These are phyloP conservation scores for Lottia gigantea DNA, from an alignment of 2,888 invertebrate genomes.

Conservation along the genomic window DNA sequence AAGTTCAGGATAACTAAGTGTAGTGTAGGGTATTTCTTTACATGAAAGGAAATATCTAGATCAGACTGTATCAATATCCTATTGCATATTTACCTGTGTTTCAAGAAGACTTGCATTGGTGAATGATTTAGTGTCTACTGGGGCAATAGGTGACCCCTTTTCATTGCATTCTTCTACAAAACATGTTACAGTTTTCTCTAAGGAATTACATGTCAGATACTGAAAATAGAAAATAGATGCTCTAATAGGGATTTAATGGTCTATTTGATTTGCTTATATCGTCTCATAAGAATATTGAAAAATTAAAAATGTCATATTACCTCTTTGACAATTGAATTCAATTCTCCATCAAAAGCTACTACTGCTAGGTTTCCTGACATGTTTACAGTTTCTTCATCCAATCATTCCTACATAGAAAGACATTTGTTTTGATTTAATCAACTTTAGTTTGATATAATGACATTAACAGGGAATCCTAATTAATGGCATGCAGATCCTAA, in stretches of 20 bases:
- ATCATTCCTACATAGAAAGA: not conserved
- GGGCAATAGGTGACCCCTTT: constrained; percentile 60
- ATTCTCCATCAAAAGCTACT: constrained; percentile 66
- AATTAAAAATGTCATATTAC: constrained; percentile 34
- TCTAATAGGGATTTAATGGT: no score
- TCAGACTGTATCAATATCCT: no score
- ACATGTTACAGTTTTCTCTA: constrained; percentile 54
- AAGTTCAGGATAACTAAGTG: no score
- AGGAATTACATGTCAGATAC: constrained; percentile 66
- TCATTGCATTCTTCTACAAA: constrained; percentile 66
- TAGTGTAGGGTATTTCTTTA: no score
- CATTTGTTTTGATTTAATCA: no score
- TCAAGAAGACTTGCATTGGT: constrained; percentile 57
- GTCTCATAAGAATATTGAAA: not conserved
- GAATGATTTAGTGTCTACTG: constrained; percentile 48
- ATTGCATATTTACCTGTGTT: constrained; percentile 56
- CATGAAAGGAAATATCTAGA: no score
- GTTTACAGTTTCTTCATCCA: constrained; percentile 10
- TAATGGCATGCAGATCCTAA: no score
- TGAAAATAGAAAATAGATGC: constrained; percentile 40
- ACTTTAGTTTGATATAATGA: no score
- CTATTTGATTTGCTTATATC: no score
- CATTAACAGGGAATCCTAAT: no score
- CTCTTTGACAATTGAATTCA: constrained; percentile 67
- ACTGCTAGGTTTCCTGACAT: constrained; percentile 60